Evolutionary conservation across 1,140 invertebrate genomes (phyloP).

Genomic region (Cataglyphis hispanica): DNA sequence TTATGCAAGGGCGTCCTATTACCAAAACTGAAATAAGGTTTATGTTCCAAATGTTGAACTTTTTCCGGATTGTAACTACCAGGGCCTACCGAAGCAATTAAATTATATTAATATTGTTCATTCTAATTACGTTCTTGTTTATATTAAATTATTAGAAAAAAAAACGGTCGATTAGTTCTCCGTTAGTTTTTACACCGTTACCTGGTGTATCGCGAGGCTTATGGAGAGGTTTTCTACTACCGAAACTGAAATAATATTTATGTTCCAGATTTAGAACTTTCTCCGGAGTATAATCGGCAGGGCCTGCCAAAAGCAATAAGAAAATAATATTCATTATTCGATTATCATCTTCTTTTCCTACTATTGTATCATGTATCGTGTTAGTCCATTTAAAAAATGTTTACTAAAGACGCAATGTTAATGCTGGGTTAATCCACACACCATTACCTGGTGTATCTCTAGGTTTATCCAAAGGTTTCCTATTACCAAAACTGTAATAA

Average conservation of each 20-base stretch:
- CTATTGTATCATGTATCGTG: background rate
- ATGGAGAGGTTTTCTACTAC: conserved; percentile 69
- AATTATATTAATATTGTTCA: conserved; percentile 33
- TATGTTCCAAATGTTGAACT: conserved; percentile 72
- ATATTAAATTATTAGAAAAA: background rate
- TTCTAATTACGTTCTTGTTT: conserved; percentile 3
- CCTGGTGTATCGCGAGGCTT: conserved; percentile 74
- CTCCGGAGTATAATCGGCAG: conserved; percentile 74
- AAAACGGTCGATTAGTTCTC: background rate
- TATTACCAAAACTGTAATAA: conserved; percentile 88
- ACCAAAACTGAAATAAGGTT: conserved; percentile 88
- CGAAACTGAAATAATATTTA: conserved; percentile 74
- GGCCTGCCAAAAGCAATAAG: conserved; percentile 64
- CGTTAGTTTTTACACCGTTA: conserved; percentile 31
- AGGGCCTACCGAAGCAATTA: conserved; percentile 65
- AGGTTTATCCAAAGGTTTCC: conserved; percentile 80
- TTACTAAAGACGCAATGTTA: conserved; percentile 13
- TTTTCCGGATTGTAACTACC: conserved; percentile 77
- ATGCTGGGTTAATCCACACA: conserved; percentile 31
- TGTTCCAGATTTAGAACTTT: conserved; percentile 66
- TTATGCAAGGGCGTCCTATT: conserved; percentile 81
- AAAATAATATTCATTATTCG: conserved; percentile 11
- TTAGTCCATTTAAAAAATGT: background rate
- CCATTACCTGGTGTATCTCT: conserved; percentile 74
- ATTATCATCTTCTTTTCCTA: background rate